phyloP scores from a whole-genome alignment of 1,140 invertebrate species.

The Mizuhopecten yessoensis region DNA sequence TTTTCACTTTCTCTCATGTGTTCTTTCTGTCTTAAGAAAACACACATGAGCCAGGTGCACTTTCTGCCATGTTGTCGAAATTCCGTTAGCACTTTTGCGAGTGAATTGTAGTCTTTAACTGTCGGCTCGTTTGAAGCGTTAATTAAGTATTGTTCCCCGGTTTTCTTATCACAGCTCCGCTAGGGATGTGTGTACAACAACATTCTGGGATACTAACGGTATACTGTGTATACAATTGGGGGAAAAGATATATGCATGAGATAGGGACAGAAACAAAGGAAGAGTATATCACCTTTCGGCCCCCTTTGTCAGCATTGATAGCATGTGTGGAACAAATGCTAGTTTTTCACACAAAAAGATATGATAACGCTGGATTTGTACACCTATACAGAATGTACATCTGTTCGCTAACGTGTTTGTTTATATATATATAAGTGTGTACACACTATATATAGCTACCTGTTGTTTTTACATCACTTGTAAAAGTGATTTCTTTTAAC shows the following conservation, averaged over 20 bases:
- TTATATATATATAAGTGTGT: too few species aligned
- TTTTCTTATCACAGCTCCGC: neutral
- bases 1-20: neutral
- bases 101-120: neutral
- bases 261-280: neutral
- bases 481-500: too few species aligned
- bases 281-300: neutral
- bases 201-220: neutral
- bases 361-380: neutral
- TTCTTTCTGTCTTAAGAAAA: neutral
- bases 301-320: neutral
- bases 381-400: too few species aligned
- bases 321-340: neutral
- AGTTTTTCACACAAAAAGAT: neutral
- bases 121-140: neutral
- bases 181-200: neutral
- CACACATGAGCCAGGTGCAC: neutral
- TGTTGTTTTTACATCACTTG: too few species aligned
- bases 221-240: neutral
- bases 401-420: too few species aligned
- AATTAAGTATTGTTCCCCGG: neutral
- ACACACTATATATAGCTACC: too few species aligned
- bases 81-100: neutral
- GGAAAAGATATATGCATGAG: neutral
- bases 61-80: conserved; percentile 23